phyloP scores from a whole-genome alignment of 2,888 invertebrate genomes.

The Limnephilus marmoratus region DNA sequence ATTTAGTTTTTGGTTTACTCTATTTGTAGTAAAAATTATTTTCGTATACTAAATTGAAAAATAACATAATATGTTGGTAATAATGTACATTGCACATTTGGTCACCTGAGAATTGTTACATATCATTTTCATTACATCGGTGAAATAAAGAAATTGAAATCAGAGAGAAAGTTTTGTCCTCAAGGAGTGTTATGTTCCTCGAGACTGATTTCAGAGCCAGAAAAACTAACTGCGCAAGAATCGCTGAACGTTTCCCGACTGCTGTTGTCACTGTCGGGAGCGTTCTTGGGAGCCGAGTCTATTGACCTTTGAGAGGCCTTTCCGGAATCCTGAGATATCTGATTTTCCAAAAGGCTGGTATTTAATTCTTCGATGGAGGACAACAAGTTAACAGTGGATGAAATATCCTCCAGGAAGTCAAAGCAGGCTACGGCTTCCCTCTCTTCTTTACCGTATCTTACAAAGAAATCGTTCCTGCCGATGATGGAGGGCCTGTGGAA shows the following conservation, averaged over 20 bases:
- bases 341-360: conserved; percentile 56
- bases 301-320: conserved; percentile 62
- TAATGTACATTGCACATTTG: not conserved
- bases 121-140: not conserved
- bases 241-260: conserved; percentile 67
- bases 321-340: conserved; percentile 63
- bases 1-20: conserved; percentile 40
- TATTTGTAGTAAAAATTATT: conserved; percentile 27
- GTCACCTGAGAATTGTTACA: conserved; percentile 21
- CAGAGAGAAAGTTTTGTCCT: conserved; percentile 24
- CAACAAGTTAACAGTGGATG: conserved; percentile 67
- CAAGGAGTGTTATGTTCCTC: conserved; percentile 57
- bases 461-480: conserved; percentile 86
- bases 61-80: conserved; percentile 14
- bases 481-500: conserved; percentile 84
- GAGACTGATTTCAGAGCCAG: conserved; percentile 64
- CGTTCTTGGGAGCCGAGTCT: conserved; percentile 48
- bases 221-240: conserved; percentile 68
- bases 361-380: conserved; percentile 59
- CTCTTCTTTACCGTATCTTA: conserved; percentile 87
- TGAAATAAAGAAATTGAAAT: not conserved
- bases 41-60: conserved; percentile 42
- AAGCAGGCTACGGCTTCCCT: conserved; percentile 87
- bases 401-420: conserved; percentile 86
- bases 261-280: conserved; percentile 66